Conservation (phyloP, 2,888 invertebrate genomes). For the Xestia c-nigrum region DNA sequence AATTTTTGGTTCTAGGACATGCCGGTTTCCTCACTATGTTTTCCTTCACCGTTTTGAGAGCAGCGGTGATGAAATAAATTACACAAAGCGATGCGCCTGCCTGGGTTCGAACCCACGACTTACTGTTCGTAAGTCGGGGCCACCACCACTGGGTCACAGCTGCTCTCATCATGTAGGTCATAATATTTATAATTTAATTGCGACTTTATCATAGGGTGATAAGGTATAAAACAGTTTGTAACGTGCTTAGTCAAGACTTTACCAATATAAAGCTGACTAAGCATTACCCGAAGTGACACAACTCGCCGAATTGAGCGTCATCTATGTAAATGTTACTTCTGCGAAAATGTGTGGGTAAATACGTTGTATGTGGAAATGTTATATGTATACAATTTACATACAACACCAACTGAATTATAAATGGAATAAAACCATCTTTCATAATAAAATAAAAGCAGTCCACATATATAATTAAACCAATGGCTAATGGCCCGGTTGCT, state of each 20-base stretch:
- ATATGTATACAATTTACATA: constrained; percentile 11
- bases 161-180: not conserved
- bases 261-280: constrained; percentile 1
- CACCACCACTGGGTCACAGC: too few relatives aligned
- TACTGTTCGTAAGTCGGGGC: too few relatives aligned
- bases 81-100: too few relatives aligned
- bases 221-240: not conserved
- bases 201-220: not conserved
- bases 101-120: too few relatives aligned
- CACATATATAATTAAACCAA: too few relatives aligned
- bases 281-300: constrained; percentile 28
- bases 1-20: too few relatives aligned
- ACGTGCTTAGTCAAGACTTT: not conserved
- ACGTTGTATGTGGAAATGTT: constrained; percentile 22
- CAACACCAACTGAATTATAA: not conserved
- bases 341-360: constrained; percentile 59
- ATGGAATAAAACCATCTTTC: not conserved
- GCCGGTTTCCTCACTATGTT: too few relatives aligned
- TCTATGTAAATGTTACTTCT: constrained; percentile 62
- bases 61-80: too few relatives aligned
- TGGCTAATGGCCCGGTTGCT: too few relatives aligned
- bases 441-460: not conserved
- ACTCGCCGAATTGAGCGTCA: constrained; percentile 57
- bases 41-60: too few relatives aligned
- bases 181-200: not conserved